These are phyloP conservation scores for Unio pictorum DNA, from an alignment of 2,888 invertebrate genomes.

Conservation along the genomic window DNA sequence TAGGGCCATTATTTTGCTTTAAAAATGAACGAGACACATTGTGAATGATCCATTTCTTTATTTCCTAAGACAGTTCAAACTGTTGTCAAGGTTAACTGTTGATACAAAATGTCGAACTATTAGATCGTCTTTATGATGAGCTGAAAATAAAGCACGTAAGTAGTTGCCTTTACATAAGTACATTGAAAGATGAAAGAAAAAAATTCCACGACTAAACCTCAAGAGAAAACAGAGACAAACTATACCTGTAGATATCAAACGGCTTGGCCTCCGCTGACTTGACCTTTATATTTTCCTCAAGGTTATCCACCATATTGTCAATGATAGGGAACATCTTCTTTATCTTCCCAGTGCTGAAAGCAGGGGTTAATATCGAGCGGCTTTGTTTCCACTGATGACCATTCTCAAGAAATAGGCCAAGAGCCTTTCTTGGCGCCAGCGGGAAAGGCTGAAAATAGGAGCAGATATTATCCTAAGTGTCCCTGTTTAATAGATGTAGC, in stretches of 20 bases:
- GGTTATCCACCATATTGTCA: conserved; percentile 56
- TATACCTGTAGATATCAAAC: conserved; percentile 70
- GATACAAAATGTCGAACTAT: no score
- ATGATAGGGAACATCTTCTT: conserved; percentile 73
- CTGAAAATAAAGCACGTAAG: no score
- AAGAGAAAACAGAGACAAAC: no score
- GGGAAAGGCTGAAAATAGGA: conserved; percentile 59
- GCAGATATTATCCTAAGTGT: neutral
- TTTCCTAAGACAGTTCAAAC: no score
- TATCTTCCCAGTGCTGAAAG: conserved; percentile 74
- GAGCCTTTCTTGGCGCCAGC: conserved; percentile 57
- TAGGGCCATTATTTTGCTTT: no score
- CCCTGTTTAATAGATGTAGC: neutral
- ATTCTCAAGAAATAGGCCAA: conserved; percentile 68
- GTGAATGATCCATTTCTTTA: no score
- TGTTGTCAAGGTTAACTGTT: no score
- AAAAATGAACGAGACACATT: no score
- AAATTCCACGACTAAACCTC: no score
- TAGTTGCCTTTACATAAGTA: no score
- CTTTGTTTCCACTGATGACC: conserved; percentile 75
- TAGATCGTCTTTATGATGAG: no score
- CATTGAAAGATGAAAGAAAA: no score
- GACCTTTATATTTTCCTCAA: conserved; percentile 68
- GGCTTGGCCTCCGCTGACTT: conserved; percentile 49
- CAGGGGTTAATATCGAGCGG: conserved; percentile 72